phyloP scores from a whole-genome alignment of 2,797 vertebrate species.

The Semaprochilodus insignis region DNA sequence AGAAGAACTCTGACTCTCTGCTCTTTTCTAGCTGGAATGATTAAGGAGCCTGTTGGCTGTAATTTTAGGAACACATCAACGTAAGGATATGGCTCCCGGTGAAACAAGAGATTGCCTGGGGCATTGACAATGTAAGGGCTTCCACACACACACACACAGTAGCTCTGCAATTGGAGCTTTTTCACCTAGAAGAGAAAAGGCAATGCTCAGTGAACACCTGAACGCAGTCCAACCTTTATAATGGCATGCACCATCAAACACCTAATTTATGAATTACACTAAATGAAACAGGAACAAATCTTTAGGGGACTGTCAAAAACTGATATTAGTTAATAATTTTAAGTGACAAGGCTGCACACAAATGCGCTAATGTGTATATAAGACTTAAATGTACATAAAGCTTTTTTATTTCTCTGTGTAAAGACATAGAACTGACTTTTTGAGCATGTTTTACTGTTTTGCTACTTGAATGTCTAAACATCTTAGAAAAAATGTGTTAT shows the following conservation, averaged over 20 bases:
- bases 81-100: slow-evolving; percentile 49
- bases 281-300: neutral
- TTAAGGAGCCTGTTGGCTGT: slow-evolving; percentile 31
- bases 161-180: neutral
- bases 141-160: slow-evolving; percentile 1
- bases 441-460: neutral
- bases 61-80: slow-evolving; percentile 49
- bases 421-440: no score
- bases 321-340: neutral
- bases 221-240: slow-evolving; percentile 4
- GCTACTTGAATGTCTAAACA: neutral
- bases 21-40: slow-evolving; percentile 3
- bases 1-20: neutral
- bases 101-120: slow-evolving; percentile 53
- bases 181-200: slow-evolving; percentile 15
- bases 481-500: neutral
- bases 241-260: neutral
- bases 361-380: no score
- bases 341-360: no score
- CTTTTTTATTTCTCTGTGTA: no score
- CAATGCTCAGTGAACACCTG: neutral
- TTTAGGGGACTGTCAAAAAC: neutral
- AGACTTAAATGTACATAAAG: no score
- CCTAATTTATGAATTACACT: slow-evolving; percentile 7
- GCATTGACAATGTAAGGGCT: slow-evolving; percentile 28